Evolutionary conservation across 2,113 vertebrate genomes (phyloP), one percentile per base, ranked within the genome.

Genomic region (Opisthocomus hoazin): DNA sequence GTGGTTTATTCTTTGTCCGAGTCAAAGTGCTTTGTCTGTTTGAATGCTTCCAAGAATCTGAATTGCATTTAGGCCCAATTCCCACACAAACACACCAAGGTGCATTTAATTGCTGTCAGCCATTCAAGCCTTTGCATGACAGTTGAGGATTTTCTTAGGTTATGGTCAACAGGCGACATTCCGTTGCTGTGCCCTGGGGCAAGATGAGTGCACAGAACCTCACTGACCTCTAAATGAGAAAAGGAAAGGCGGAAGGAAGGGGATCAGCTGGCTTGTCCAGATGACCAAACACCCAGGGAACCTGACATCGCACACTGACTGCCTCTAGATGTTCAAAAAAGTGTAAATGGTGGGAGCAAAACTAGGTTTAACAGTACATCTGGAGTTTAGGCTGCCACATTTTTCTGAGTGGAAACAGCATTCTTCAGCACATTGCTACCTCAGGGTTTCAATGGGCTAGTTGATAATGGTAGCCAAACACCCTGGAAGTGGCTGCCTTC

Each of bases 91-190:
- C 14, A 17, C 36, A 54, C 15, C 30, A 18, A 77, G 37, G 83
- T 79, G 16, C 56, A 85, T 91, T 95, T 96, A 95, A 97, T 90
- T 89, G 71, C 66, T 54, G 22, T 56, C 73, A 87, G 64, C 64
- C 61, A 53, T 57, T 80, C 78, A 79, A 74, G 51, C 48, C 66
- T 84, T 90, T 87, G 45, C 56, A 61, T 57, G 61, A 73, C 54
- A 80, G 68, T 43, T 63, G 73, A 88, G 91, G 89, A 92, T 95
- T 94, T 96, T 84, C 57, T 89, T 32, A 30, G 71, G 73, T 96
- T 96, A 90, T 66, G 30, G 48, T 89, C 73, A 90, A 90, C 64
- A 85, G 43, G 65, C 64, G 63, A 85, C 70, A 84, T 92, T 64
- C 58, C 82, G 63, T 96, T 95, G 74, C 66, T 16, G 6, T 53